Conservation (phyloP, 2,113 vertebrate genomes). For the Camarhynchus parvulus region DNA sequence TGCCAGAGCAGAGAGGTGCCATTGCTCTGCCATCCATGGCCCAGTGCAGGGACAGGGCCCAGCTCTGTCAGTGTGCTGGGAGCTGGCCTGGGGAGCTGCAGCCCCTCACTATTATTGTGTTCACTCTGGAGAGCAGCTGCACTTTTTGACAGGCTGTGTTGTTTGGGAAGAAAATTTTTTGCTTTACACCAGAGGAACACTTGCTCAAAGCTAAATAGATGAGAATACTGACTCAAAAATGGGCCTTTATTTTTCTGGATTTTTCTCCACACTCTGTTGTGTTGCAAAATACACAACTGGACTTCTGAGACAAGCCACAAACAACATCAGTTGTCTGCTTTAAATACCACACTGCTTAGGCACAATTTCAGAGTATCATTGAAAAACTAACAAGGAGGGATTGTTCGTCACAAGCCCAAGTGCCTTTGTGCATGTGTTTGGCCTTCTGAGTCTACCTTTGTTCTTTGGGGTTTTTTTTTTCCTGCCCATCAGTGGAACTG, state of each 20-base stretch:
- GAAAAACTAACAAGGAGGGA: neutral
- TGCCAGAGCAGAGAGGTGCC: neutral
- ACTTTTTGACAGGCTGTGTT: neutral
- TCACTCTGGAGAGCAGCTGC: neutral
- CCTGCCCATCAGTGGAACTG: neutral
- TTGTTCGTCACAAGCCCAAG: neutral
- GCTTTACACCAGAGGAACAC: neutral
- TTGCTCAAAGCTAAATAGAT: neutral
- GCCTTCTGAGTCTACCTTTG: neutral
- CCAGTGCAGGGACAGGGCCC: neutral
- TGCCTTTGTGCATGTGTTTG: neutral
- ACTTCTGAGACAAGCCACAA: neutral
- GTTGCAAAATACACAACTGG: neutral
- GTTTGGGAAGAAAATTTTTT: neutral
- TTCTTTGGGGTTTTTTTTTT: neutral
- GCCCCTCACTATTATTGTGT: neutral
- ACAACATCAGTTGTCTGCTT: neutral
- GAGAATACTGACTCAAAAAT: neutral
- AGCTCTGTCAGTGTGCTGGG: neutral
- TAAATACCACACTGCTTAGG: neutral
- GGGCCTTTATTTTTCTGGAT: neutral
- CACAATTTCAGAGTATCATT: neutral
- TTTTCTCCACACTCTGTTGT: neutral
- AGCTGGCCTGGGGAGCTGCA: neutral
- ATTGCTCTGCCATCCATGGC: accelerated